phyloP scores from a whole-genome alignment of 2,113 vertebrate species.

The Clarias magur region DNA sequence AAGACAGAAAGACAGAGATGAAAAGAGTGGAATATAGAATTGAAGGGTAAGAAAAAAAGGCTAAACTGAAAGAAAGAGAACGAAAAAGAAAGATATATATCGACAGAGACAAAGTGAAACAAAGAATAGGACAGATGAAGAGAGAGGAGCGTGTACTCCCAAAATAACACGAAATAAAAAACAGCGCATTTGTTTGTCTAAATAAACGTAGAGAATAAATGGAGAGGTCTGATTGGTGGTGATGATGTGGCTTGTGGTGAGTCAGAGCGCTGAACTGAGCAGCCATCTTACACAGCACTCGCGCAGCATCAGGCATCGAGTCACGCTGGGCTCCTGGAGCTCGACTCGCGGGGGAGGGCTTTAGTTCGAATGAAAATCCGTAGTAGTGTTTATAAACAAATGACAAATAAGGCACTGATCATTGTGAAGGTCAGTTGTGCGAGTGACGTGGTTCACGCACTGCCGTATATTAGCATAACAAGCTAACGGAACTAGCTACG shows the following conservation, averaged over 20 bases:
- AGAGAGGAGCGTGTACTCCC: background rate
- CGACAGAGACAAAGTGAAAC: background rate
- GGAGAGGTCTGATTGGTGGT: background rate
- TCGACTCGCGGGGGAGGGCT: background rate
- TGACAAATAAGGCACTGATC: background rate
- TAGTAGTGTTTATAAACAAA: background rate
- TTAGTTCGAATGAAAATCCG: background rate
- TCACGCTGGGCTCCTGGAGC: background rate
- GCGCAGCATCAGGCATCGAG: background rate
- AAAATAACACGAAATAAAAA: slow-evolving; percentile 3
- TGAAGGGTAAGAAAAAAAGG: background rate
- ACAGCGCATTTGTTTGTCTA: background rate
- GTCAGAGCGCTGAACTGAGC: background rate
- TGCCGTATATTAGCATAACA: background rate
- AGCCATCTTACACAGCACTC: background rate
- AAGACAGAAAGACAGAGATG: background rate
- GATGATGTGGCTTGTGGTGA: background rate
- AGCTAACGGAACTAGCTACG: background rate
- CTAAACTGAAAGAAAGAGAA: background rate
- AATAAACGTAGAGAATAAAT: background rate
- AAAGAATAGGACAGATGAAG: background rate
- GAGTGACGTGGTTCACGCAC: background rate
- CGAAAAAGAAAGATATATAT: slow-evolving; percentile 8
- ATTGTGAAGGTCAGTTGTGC: background rate
- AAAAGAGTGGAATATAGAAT: background rate